Evolutionary conservation across 1,140 invertebrate genomes (phyloP), one percentile per base, ranked within the genome.

Genomic region (Spodoptera litura): DNA sequence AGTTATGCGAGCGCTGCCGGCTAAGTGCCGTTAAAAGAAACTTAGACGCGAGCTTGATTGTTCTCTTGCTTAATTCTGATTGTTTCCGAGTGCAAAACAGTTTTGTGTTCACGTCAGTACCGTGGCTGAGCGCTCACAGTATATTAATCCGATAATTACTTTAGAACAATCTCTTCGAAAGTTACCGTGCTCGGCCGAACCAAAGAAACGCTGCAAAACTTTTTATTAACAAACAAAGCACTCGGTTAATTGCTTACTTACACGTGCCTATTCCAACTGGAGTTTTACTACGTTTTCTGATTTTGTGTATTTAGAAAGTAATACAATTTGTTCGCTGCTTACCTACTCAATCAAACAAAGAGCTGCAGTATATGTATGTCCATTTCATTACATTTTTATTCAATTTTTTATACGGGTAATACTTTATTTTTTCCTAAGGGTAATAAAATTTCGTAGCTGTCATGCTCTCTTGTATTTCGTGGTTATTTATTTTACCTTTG

Each of bases 101-200:
- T 90, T 88, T 85, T 87, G 85, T 82, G 84, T 90, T 89, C 91
- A 86, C 90, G 88, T 93, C 91, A 91, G 87, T 88, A 87, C 88
- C 87, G 87, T 86, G 83, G 83, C 81, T 85, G 76, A 89, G 88
- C 87, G 88, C 82, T 92, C 88, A 84, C 81, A 91, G 89, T 91
- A 90, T 94, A 94, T 93, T 93, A 94, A 92, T 93, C 91, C 91
- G 89, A 91, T 93, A 94, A 94, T 93, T 93, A 92, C 93, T 93
- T 94, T 91, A 91, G 91, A 92, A 94, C 93, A 94, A 93, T 92
- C 91, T 91, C 89, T 81, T 53, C 82, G 85, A 85, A 94, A 94
- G 90, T 93, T 92, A 87, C 89, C 87, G 88, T 78, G 80, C 78
- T 77, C 81, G 81, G 78, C 83, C 82, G 81, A 85, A 84, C 80